These are phyloP conservation scores for Polypedilum vanderplanki DNA, from an alignment of 1,140 invertebrate genomes.

Conservation along the genomic window DNA sequence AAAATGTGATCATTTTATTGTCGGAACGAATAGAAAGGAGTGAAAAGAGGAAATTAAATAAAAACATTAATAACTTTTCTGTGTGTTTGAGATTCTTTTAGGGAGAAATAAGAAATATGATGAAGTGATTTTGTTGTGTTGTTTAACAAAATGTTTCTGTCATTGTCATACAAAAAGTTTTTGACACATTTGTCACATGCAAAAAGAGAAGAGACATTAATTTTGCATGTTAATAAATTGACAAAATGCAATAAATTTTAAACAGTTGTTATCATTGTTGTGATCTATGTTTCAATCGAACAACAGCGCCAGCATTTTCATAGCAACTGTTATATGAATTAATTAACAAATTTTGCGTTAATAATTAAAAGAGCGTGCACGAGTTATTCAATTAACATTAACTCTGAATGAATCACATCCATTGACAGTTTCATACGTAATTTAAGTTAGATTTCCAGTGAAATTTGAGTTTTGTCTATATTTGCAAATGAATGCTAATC, in stretches of 20 bases:
- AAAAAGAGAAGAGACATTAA: too few species aligned
- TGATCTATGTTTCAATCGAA: too few species aligned
- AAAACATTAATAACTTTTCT: background rate
- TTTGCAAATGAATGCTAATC: slow-evolving; percentile 20
- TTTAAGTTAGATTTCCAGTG: slow-evolving; percentile 5
- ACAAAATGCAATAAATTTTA: too few species aligned
- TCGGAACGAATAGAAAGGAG: background rate
- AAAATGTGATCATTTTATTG: slow-evolving; percentile 2
- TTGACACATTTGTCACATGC: too few species aligned
- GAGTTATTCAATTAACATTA: background rate
- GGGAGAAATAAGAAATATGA: background rate
- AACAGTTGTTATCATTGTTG: too few species aligned
- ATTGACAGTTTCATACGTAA: slow-evolving; percentile 12
- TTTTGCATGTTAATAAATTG: too few species aligned
- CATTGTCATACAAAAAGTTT: too few species aligned
- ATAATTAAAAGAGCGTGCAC: background rate
- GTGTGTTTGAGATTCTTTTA: background rate
- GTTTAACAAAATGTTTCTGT: too few species aligned
- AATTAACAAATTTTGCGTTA: background rate
- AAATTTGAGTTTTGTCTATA: background rate
- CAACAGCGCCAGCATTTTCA: too few species aligned
- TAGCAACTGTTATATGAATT: background rate
- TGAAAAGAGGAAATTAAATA: slow-evolving; percentile 10
- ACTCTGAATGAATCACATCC: background rate
- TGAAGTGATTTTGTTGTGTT: too few species aligned